A percentile compares a stretch with the other conserved stretches of the same genome.
These are phyloP conservation scores for Parauchenoglanis ngamensis DNA, from an alignment of 2,797 vertebrate genomes.

Conservation along the genomic window DNA sequence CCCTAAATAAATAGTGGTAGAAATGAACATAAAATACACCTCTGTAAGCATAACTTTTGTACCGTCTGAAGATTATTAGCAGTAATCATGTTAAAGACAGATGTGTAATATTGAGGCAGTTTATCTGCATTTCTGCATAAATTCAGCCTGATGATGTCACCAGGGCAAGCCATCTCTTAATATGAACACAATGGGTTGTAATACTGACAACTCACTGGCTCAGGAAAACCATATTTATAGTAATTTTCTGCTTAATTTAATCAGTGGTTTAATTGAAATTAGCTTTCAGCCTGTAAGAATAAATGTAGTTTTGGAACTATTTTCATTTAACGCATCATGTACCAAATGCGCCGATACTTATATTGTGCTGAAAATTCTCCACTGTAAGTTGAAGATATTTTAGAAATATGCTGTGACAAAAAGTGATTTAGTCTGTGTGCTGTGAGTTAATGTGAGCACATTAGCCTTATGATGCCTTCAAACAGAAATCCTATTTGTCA, in stretches of 20 bases:
- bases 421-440: slow-evolving; percentile 65
- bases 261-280: slow-evolving; percentile 71
- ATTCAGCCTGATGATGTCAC: slow-evolving; percentile 22
- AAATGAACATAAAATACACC: neutral
- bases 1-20: neutral
- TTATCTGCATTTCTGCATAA: neutral
- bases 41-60: slow-evolving; percentile 20
- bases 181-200: slow-evolving; percentile 54
- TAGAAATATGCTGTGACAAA: slow-evolving; percentile 72
- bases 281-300: slow-evolving; percentile 63
- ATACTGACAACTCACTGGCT: slow-evolving; percentile 65
- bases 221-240: slow-evolving; percentile 73
- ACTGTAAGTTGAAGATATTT: slow-evolving; percentile 70
- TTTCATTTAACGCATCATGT: slow-evolving; percentile 82
- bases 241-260: slow-evolving; percentile 78
- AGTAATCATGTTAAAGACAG: slow-evolving; percentile 2
- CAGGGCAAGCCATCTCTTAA: slow-evolving; percentile 37
- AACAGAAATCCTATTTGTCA: slow-evolving; percentile 51
- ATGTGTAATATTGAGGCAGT: neutral
- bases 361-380: slow-evolving; percentile 65
- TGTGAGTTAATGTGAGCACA: slow-evolving; percentile 49
- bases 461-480: slow-evolving; percentile 55
- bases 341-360: slow-evolving; percentile 72
- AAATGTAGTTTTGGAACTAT: slow-evolving; percentile 71
- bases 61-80: neutral